A percentile compares a stretch with the other conserved stretches of the same genome.
Conservation (phyloP, 2,888 invertebrate species). For the Lasioglossum calceatum region DNA sequence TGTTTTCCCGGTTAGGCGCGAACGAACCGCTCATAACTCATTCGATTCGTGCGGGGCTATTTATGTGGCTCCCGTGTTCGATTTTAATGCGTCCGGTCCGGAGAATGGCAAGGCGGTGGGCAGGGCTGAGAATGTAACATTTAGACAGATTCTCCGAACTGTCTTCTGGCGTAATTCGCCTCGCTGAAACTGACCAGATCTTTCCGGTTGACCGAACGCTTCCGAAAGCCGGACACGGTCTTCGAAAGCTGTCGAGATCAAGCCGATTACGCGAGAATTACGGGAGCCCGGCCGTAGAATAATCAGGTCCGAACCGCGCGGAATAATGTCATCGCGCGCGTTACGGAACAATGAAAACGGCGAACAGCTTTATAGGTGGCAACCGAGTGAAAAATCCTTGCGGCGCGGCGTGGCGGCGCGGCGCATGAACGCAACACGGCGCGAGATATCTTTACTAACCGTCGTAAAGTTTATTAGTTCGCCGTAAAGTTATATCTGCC, state of each 20-base stretch:
- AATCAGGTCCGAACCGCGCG: neutral
- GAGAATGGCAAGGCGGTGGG: neutral
- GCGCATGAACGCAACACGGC: neutral
- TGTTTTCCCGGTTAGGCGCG: conserved; percentile 9
- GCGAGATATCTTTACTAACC: conserved; percentile 9
- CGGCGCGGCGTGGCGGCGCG: neutral
- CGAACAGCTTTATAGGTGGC: neutral
- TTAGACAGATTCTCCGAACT: neutral
- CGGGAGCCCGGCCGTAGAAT: neutral
- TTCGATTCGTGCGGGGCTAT: conserved; percentile 9
- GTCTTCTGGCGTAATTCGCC: neutral
- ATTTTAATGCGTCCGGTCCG: neutral
- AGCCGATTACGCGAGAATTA: neutral
- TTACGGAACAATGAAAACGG: neutral
- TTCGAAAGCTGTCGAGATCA: neutral
- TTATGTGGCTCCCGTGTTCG: neutral
- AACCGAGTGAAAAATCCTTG: conserved; percentile 16
- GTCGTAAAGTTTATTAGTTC: conserved; percentile 42
- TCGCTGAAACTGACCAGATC: neutral
- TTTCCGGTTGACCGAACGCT: neutral
- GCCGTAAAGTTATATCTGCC: conserved; percentile 35
- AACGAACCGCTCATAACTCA: conserved; percentile 18
- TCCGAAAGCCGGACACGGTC: neutral
- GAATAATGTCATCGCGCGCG: neutral
- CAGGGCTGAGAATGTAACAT: no score